Percentiles rank a stretch among this genome's conserved stretches.
Conservation (phyloP, 2,113 vertebrate species). For the Prietella phreatophila region DNA sequence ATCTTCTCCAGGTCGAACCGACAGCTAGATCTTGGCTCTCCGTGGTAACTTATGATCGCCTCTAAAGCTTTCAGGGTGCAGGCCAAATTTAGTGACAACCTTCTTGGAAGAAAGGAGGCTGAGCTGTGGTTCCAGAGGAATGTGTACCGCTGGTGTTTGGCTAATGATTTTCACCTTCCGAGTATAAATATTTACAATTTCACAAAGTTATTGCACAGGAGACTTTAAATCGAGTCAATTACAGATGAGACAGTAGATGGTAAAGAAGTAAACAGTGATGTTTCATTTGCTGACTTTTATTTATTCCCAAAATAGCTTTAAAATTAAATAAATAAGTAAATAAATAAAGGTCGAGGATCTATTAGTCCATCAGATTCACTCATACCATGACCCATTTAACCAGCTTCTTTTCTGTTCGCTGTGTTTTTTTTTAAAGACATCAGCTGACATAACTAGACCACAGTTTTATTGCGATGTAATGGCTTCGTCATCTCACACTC, state of each 20-base stretch:
- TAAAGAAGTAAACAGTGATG: neutral
- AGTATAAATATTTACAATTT: neutral
- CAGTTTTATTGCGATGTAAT: neutral
- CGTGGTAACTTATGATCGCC: neutral
- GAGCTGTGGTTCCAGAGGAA: neutral
- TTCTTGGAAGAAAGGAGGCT: neutral
- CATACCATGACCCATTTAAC: constrained; percentile 65
- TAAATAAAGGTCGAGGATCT: neutral
- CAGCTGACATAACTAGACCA: constrained; percentile 19
- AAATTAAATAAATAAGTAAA: neutral
- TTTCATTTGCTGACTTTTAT: neutral
- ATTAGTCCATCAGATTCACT: constrained; percentile 63
- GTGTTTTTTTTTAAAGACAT: constrained; percentile 43
- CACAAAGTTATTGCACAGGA: neutral
- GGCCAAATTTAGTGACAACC: neutral
- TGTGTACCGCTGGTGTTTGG: neutral
- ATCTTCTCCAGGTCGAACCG: constrained; percentile 21
- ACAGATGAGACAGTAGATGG: neutral
- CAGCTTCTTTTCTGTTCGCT: constrained; percentile 67
- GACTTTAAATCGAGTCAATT: neutral
- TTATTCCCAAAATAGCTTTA: neutral
- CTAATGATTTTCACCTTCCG: neutral
- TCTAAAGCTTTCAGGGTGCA: neutral
- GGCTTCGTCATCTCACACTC: constrained; percentile 56
- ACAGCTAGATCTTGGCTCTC: neutral